Conservation (phyloP, 2,888 invertebrate species). For the Cephus nigrinus region DNA sequence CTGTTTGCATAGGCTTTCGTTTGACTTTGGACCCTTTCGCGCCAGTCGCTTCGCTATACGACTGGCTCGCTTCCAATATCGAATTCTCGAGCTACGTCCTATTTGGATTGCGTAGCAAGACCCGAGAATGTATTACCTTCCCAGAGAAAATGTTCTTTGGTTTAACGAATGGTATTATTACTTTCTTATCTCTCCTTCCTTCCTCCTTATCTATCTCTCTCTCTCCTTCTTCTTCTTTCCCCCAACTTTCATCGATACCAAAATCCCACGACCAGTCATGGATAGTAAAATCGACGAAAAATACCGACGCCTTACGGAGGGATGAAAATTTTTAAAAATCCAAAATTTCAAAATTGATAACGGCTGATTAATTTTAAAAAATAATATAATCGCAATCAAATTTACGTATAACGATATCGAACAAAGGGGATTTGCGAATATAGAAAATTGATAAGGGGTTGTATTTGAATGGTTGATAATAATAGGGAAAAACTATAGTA, state of each 20-base stretch:
- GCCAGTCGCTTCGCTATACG: conserved; percentile 4
- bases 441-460: background rate
- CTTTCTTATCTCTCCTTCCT: background rate
- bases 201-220: background rate
- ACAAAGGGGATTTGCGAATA: background rate
- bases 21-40: conserved; percentile 11
- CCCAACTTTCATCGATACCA: background rate
- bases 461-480: too few relatives aligned
- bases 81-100: background rate
- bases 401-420: background rate
- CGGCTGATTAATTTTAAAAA: background rate
- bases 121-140: background rate
- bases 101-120: background rate
- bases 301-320: too few relatives aligned
- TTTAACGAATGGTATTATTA: background rate
- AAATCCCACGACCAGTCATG: background rate
- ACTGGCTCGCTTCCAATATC: conserved; percentile 6
- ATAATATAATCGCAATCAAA: background rate
- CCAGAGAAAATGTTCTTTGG: background rate
- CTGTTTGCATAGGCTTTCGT: conserved; percentile 11
- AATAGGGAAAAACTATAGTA: too few relatives aligned
- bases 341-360: background rate
- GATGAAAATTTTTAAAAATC: too few relatives aligned
- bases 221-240: background rate
- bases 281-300: background rate